A percentile compares a stretch with the other conserved stretches of the same genome.
phyloP scores from a whole-genome alignment of 2,113 vertebrate species.

The Microtus pennsylvanicus region DNA sequence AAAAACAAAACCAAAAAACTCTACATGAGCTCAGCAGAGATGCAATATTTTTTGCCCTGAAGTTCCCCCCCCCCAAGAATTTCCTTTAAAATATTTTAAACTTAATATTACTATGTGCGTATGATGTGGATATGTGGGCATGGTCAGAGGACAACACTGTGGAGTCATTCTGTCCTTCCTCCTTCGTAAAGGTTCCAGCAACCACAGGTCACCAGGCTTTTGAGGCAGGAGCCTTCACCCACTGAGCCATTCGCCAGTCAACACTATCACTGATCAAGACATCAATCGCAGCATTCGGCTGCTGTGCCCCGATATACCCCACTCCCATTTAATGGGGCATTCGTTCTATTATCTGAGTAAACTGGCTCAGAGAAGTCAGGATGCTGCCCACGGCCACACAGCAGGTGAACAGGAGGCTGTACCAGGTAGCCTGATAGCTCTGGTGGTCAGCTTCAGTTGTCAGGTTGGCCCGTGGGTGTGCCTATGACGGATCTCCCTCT shows the following conservation, averaged over 20 bases:
- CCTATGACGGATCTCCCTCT: neutral
- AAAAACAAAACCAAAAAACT: neutral
- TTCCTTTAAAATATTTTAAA: neutral
- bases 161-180: neutral
- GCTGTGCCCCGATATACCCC: neutral
- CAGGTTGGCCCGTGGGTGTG: neutral
- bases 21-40: neutral
- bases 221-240: no score
- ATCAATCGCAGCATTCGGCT: neutral
- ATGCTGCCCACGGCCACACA: neutral
- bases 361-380: slow-evolving; percentile 3
- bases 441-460: neutral
- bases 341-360: neutral
- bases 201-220: neutral
- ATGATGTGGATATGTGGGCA: neutral
- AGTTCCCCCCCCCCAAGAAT: neutral
- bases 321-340: neutral
- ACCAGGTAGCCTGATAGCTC: neutral
- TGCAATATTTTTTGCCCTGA: neutral
- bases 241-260: neutral
- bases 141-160: neutral
- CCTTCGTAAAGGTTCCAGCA: neutral
- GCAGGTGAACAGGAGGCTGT: neutral
- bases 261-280: neutral
- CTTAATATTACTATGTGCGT: neutral